Percentiles rank a stretch among this genome's conserved stretches.
phyloP scores from a whole-genome alignment of 64 coral and sea anemone species.

The Catalaphyllia jardinei region DNA sequence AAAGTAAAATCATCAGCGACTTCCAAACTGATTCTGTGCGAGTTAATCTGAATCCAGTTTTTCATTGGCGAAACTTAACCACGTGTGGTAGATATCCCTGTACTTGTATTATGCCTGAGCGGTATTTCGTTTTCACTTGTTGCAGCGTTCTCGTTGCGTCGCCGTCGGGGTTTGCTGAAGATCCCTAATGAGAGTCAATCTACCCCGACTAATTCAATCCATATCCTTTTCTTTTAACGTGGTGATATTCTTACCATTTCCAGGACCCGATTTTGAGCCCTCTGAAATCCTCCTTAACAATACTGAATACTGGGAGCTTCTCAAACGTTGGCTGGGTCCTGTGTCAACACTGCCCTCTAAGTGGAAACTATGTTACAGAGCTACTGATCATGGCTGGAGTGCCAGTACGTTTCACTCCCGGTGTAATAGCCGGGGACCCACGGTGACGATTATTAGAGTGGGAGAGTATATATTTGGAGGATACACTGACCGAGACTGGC shows the following conservation, averaged over 20 bases:
- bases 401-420: constrained; percentile 65
- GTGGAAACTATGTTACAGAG: constrained; percentile 62
- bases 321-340: constrained; percentile 66
- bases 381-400: constrained; percentile 54
- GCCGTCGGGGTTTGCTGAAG: no score
- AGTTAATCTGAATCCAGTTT: no score
- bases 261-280: neutral
- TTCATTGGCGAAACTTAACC: no score
- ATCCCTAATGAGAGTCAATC: no score
- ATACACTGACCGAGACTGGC: constrained; percentile 71
- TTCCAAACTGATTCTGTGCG: no score
- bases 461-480: constrained; percentile 74
- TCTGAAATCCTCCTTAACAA: constrained; percentile 63
- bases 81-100: no score
- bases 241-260: no score
- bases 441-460: constrained; percentile 71
- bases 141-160: no score
- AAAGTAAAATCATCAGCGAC: no score
- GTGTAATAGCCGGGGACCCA: constrained; percentile 41
- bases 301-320: constrained; percentile 56
- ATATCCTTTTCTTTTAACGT: no score
- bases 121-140: constrained; percentile 29
- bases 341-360: constrained; percentile 56
- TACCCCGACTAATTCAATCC: no score
- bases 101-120: no score